Percentiles rank a stretch among this genome's conserved stretches.
phyloP scores from a whole-genome alignment of 2,113 vertebrate species.

The Gymnorhina tibicen region DNA sequence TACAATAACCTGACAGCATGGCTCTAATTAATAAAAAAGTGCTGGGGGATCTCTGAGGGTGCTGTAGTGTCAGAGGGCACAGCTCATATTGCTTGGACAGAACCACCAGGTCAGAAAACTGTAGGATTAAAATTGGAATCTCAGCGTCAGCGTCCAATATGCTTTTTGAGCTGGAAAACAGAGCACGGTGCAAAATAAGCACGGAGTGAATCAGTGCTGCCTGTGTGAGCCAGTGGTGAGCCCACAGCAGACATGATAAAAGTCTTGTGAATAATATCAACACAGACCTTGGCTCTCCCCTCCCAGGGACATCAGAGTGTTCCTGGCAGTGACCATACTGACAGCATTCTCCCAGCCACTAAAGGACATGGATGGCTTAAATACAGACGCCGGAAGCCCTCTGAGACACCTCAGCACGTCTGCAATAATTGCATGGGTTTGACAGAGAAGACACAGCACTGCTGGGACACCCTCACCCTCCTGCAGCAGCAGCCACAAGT shows the following conservation, averaged over 20 bases:
- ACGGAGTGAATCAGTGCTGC: accelerated
- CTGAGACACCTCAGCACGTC: neutral
- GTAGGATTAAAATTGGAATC: neutral
- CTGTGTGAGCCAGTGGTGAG: neutral
- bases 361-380: neutral
- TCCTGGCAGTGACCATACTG: neutral
- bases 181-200: neutral
- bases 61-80: neutral
- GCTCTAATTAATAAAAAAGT: neutral
- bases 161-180: neutral
- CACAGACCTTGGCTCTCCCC: neutral
- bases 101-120: neutral
- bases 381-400: neutral
- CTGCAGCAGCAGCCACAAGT: neutral
- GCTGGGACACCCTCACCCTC: neutral
- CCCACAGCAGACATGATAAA: neutral
- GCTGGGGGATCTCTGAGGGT: neutral
- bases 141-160: neutral
- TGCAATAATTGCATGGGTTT: neutral
- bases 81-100: neutral
- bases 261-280: neutral
- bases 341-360: neutral
- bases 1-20: neutral
- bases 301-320: neutral
- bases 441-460: neutral